Evolutionary conservation across 1,140 invertebrate genomes (phyloP).

Genomic region (Idris sp.): DNA sequence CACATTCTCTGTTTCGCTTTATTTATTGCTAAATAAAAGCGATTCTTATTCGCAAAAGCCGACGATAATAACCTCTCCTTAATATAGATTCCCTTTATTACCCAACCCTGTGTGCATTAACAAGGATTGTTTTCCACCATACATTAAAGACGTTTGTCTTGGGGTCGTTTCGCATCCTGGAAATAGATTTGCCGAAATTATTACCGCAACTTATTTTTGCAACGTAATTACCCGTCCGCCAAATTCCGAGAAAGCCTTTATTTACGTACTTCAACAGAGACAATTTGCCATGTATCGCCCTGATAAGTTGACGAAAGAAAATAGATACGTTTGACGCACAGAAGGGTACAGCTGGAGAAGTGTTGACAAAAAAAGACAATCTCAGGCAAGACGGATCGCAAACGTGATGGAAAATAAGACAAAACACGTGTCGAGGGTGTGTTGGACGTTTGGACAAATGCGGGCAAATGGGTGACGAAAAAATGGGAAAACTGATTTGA

Average conservation of each 20-base stretch:
- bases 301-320: conserved; percentile 50
- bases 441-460: conserved; percentile 26
- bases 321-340: conserved; percentile 40
- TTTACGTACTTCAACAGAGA: conserved; percentile 28
- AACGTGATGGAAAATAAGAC: conserved; percentile 41
- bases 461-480: conserved; percentile 2
- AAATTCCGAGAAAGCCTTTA: conserved; percentile 34
- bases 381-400: conserved; percentile 21
- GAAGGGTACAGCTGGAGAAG: conserved; percentile 21
- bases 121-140: conserved; percentile 44
- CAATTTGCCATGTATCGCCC: conserved; percentile 35
- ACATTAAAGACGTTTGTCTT: conserved; percentile 48
- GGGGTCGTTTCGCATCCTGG: conserved; percentile 25
- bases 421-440: conserved; percentile 26
- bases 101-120: conserved; percentile 20
- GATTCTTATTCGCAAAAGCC: conserved; percentile 14
- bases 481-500: neutral
- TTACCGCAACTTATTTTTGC: conserved; percentile 27
- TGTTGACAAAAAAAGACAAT: conserved; percentile 27
- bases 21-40: conserved; percentile 21
- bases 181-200: conserved; percentile 46
- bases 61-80: conserved; percentile 46
- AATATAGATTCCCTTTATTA: conserved; percentile 46
- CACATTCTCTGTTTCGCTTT: neutral
- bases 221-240: conserved; percentile 9